Conservation (phyloP, 2,888 invertebrate genomes). For the Marasmarcha lunaedactyla region DNA sequence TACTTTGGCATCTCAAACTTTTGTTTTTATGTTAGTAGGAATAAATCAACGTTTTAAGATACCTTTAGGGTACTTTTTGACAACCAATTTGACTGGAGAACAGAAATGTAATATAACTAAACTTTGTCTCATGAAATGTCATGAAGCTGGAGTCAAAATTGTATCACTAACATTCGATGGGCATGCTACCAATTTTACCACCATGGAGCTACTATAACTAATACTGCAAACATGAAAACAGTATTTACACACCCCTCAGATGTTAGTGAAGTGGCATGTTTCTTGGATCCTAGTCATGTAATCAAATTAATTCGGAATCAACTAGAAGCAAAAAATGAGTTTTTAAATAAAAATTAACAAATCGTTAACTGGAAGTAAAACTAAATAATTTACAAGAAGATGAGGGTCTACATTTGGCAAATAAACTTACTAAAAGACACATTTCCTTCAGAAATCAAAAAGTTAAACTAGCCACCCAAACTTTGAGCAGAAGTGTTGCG, state of each 20-base stretch:
- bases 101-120: conserved; percentile 11
- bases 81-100: conserved; percentile 7
- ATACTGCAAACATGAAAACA: conserved; percentile 11
- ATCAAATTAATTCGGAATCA: neutral
- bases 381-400: neutral
- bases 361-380: neutral
- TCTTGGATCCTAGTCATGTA: conserved; percentile 15
- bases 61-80: conserved; percentile 11
- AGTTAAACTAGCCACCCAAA: neutral
- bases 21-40: conserved; percentile 13
- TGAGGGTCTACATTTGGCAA: neutral
- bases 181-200: conserved; percentile 12
- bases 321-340: neutral
- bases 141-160: conserved; percentile 13
- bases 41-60: conserved; percentile 10
- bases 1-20: conserved; percentile 10
- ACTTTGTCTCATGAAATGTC: conserved; percentile 10
- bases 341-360: neutral
- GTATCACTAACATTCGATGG: conserved; percentile 17
- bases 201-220: conserved; percentile 14
- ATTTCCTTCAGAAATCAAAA: neutral
- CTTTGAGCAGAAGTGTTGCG: neutral
- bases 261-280: conserved; percentile 11
- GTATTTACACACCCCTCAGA: conserved; percentile 11
- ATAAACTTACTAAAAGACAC: neutral